Evolutionary conservation across 2,797 vertebrate species (phyloP).

Genomic region (Orestias chungarensis): DNA sequence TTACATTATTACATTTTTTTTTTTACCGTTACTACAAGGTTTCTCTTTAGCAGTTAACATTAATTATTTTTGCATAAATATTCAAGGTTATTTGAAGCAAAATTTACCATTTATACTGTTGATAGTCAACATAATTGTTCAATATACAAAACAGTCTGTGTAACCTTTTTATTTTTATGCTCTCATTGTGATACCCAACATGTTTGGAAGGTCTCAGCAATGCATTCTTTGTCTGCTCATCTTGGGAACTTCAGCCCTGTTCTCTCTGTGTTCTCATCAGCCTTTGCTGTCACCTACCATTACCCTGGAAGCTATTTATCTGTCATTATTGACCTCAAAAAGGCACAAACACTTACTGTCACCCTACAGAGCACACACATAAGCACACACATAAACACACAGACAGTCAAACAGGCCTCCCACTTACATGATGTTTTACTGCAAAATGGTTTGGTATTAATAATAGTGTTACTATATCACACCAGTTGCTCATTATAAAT

Average conservation of each 20-base stretch:
- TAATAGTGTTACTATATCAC: conserved; percentile 36
- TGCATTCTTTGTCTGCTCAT: conserved; percentile 39
- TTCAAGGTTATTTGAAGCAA: conserved; percentile 9
- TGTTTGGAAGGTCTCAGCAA: conserved; percentile 30
- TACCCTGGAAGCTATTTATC: conserved; percentile 74
- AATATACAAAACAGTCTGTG: conserved; percentile 13
- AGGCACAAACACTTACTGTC: conserved; percentile 67
- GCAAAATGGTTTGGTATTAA: conserved; percentile 59
- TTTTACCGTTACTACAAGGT: neutral
- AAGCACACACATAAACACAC: conserved; percentile 12
- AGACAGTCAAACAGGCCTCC: conserved; percentile 2
- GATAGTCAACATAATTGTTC: conserved; percentile 1
- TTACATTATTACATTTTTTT: too few relatives aligned
- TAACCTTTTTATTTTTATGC: conserved; percentile 42
- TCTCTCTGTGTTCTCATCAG: conserved; percentile 59
- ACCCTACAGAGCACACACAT: conserved; percentile 27
- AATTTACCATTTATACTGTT: neutral
- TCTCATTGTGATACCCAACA: conserved; percentile 44
- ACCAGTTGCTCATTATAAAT: conserved; percentile 40
- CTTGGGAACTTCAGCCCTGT: conserved; percentile 40
- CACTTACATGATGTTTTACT: conserved; percentile 24
- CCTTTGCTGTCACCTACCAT: conserved; percentile 69
- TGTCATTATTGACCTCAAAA: conserved; percentile 80
- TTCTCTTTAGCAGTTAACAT: neutral
- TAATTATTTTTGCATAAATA: neutral